Conservation (phyloP, 2,113 vertebrate species). For the Prunella himalayana region DNA sequence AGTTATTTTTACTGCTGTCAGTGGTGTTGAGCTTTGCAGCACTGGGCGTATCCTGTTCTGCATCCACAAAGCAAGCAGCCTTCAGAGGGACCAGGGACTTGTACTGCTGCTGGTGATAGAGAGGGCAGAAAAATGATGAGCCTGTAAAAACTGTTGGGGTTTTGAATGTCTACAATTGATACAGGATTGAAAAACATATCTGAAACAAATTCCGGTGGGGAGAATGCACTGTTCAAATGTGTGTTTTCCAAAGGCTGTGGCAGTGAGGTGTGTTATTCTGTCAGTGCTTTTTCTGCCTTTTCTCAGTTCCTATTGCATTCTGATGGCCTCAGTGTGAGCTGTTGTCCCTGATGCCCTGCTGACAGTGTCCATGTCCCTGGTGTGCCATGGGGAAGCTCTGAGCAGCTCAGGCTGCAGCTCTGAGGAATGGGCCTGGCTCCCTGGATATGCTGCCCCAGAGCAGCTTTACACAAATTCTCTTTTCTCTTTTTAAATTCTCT, state of each 20-base stretch:
- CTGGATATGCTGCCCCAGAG: background rate
- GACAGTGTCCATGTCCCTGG: background rate
- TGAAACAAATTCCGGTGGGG: fast-evolving
- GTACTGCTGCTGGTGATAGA: background rate
- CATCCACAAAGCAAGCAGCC: background rate
- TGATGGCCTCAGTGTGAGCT: background rate
- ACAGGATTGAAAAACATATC: fast-evolving
- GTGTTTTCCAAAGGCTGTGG: background rate
- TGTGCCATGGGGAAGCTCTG: background rate
- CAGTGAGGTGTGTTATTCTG: background rate
- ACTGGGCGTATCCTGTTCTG: background rate
- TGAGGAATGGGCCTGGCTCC: background rate
- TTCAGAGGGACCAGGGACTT: background rate
- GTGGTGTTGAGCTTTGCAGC: background rate
- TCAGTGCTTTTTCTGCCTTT: background rate
- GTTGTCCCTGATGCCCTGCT: background rate
- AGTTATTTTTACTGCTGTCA: background rate
- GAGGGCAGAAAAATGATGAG: background rate
- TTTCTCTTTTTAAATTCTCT: background rate
- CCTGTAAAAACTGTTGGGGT: background rate
- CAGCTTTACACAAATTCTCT: background rate
- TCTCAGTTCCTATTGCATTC: fast-evolving
- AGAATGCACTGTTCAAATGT: fast-evolving
- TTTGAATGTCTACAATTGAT: background rate
- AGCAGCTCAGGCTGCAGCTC: background rate